These are phyloP conservation scores for Poecilus cupreus DNA, from an alignment of 2,888 invertebrate species.

Conservation along the genomic window DNA sequence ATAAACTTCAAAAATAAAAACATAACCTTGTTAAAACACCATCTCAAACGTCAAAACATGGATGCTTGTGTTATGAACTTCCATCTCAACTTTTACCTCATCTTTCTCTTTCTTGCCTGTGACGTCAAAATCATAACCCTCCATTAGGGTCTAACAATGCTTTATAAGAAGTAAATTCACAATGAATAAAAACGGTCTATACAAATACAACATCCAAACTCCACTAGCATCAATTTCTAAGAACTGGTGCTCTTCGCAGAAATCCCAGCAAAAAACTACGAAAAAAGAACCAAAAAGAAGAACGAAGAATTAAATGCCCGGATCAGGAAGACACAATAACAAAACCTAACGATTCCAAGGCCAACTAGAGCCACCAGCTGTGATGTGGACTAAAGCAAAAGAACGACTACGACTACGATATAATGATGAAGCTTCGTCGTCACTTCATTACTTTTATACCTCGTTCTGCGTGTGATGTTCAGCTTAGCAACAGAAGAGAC, in stretches of 20 bases:
- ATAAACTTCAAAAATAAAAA: no score
- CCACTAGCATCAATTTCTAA: neutral
- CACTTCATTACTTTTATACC: neutral
- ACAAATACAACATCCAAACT: no score
- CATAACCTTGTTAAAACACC: no score
- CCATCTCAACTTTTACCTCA: no score
- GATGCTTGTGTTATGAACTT: no score
- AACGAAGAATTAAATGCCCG: slow-evolving; percentile 44
- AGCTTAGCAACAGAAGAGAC: slow-evolving; percentile 2
- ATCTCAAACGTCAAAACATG: no score
- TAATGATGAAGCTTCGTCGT: neutral
- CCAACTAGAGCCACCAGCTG: slow-evolving; percentile 44
- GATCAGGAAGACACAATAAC: slow-evolving; percentile 55
- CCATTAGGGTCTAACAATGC: no score
- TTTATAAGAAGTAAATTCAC: no score
- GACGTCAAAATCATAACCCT: no score
- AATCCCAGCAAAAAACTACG: neutral
- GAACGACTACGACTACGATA: slow-evolving; percentile 4
- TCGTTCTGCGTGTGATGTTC: slow-evolving; percentile 4
- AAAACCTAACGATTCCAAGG: slow-evolving; percentile 22
- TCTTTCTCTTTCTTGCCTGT: no score
- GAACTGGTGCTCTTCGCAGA: neutral
- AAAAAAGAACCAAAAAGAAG: slow-evolving; percentile 14
- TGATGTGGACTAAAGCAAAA: neutral
- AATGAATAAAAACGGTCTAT: no score